Base-by-base conservation (phyloP, 1,140 invertebrate species). In the Palaemon carinicauda region DNA sequence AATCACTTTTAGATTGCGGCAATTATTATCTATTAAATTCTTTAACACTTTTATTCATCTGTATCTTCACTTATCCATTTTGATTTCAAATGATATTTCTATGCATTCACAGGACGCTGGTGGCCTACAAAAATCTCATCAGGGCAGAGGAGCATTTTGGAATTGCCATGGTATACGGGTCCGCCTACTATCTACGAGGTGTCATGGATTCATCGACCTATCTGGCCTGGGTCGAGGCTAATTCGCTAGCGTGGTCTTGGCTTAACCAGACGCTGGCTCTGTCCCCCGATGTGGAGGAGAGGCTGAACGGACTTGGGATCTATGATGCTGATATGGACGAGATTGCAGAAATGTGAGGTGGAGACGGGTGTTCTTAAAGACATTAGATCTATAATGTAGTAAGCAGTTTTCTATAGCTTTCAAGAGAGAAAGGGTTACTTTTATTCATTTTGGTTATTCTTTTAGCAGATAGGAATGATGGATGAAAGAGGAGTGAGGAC, bases 101-200 rank as follows among this genome's bases (percentile, higher is more conserved):
- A 3, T 0, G 29, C 15, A 5, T 19, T 10, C n/a, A 14, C 83
- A 86, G 83, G 29, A 79, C 29, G 15, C 65, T 86, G 9, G 51
- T 86, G 27, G 51, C 83, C 14, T 86, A 86, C 77, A 54, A 86
- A 60, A 86, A 86, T 29, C 54, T 86, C 33, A 86, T 86, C 77
- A 60, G 80, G 77, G 53, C 74, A 29, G 83, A 86, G 24, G 83
- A 86, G 50, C 83, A 86, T 50, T 86, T 86, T 24, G 83, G 83
- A 3, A 80, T 86, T 51, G 27, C 77, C 3, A 21, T 86, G 77
- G 83, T 86, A 17, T 86, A 86, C 60, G 83, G 83, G 0, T 33
- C 83, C 0, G 83, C 83, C 29, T 86, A 80, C 60, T 86, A 73
- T 52, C 83, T 86, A 14, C 24, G 52, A 4, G 81, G 81, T 0